Evolutionary conservation across 2,113 vertebrate genomes (phyloP), one percentile per base, ranked within the genome.

Genomic region (Ptyas mucosa): DNA sequence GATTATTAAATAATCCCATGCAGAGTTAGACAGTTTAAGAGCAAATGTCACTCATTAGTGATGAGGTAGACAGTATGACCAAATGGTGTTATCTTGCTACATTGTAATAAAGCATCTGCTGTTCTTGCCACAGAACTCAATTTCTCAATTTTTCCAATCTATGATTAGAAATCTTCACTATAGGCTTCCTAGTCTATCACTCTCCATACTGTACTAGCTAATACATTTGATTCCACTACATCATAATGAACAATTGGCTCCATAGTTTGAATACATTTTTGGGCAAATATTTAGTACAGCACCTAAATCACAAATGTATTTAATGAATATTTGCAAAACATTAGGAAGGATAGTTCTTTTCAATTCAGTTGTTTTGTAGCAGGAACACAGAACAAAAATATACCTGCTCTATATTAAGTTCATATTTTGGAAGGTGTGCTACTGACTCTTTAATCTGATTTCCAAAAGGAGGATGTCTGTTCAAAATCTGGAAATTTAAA

Each of bases 401-500:
- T 95, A 97, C 99, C 98, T 99, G 99, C 91, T 99, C 98, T 94
- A 99, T 89, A 89, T 95, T 96, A 92, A 99, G 96, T 95, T 98
- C 98, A 86, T 99, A 99, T 97, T 99, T 99, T 20, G 99, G 99
- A 93, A 99, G 98, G 95, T 98, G 97, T 54, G 97, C 95, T 95
- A 99, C 98, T 94, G 98, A 98, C 91, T 99, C 99, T 98, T 98
- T 99, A 96, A 99, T 99, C 95, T 99, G 99, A 96, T 98, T 99
- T 96, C 99, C 99, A 98, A 99, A 99, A 51, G 99, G 99, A 61
- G 99, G 99, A 93, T 99, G 98, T 94, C 99, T 98, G 97, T 99
- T 99, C 94, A 99, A 97, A 97, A 99, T 99, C 99, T 99, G 96
- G 81, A 97, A 94, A 97, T 91, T 94, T 54, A 46, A 92, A 89